Evolutionary conservation across 2,797 vertebrate species (phyloP).

Genomic region (Chrosomus eos): DNA sequence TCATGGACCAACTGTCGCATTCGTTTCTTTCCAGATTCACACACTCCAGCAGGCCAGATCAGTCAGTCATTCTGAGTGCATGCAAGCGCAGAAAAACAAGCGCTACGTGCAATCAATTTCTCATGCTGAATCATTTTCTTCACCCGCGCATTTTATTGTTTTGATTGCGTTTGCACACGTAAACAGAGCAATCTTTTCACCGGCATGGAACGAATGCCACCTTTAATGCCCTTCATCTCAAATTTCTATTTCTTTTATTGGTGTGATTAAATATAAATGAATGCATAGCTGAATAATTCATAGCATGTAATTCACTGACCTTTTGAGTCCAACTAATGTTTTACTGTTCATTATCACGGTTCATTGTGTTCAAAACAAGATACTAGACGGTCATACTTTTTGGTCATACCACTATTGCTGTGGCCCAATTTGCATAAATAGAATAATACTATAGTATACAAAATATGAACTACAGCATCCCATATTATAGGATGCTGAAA

Average conservation of each 20-base stretch:
- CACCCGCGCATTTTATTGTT: neutral
- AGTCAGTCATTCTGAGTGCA: conserved; percentile 14
- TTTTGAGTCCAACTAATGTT: conserved; percentile 39
- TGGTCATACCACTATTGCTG: fast-evolving
- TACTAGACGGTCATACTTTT: too few species aligned
- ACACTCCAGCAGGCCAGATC: conserved; percentile 43
- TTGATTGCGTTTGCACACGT: neutral
- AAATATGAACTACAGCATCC: neutral
- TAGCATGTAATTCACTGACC: conserved; percentile 34
- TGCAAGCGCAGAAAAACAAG: conserved; percentile 25
- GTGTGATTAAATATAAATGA: conserved; percentile 47
- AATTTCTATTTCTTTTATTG: conserved; percentile 33
- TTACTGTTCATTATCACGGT: conserved; percentile 23
- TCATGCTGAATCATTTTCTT: neutral
- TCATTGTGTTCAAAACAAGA: conserved; percentile 4
- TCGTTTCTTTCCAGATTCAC: conserved; percentile 50
- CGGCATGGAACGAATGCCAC: neutral
- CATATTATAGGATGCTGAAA: neutral
- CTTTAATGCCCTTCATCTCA: conserved; percentile 31
- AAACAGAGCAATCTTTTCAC: conserved; percentile 6
- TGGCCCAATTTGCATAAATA: neutral
- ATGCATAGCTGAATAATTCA: conserved; percentile 51
- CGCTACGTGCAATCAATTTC: conserved; percentile 30
- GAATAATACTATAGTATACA: neutral
- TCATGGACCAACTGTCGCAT: conserved; percentile 59